Evolutionary conservation across 2,113 vertebrate species (phyloP).

Genomic region (Tonatia bakeri): DNA sequence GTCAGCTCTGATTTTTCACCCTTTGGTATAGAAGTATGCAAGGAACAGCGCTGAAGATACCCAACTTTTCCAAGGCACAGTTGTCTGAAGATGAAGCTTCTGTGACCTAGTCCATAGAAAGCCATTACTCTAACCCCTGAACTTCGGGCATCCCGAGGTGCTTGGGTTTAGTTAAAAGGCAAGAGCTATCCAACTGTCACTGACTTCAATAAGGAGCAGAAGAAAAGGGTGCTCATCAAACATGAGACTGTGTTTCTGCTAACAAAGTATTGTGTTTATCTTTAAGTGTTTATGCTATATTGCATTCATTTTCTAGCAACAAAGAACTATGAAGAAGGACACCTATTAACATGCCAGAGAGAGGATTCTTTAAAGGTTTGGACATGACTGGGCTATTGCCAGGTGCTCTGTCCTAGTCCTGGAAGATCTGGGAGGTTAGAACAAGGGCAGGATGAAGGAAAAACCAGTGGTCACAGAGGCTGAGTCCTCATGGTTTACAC

Average conservation of each 20-base stretch:
- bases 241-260: not conserved
- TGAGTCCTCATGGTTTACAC: not conserved
- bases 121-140: accelerated
- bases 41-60: constrained; percentile 1
- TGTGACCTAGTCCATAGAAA: not conserved
- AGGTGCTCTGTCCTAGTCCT: not conserved
- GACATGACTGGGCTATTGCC: not conserved
- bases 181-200: not conserved
- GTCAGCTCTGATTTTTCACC: constrained; percentile 61
- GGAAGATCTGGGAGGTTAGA: not conserved
- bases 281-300: not conserved
- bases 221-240: not conserved
- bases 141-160: not conserved
- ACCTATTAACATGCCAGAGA: not conserved
- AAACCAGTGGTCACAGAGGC: not conserved
- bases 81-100: not conserved
- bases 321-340: not conserved
- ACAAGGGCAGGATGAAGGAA: not conserved
- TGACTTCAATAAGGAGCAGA: not conserved
- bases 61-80: not conserved
- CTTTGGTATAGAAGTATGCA: constrained; percentile 1
- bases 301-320: not conserved
- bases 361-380: not conserved
- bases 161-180: not conserved
- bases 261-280: not conserved